phyloP scores from a whole-genome alignment of 2,113 vertebrate species.

The rat (Rattus norvegicus) region DNA sequence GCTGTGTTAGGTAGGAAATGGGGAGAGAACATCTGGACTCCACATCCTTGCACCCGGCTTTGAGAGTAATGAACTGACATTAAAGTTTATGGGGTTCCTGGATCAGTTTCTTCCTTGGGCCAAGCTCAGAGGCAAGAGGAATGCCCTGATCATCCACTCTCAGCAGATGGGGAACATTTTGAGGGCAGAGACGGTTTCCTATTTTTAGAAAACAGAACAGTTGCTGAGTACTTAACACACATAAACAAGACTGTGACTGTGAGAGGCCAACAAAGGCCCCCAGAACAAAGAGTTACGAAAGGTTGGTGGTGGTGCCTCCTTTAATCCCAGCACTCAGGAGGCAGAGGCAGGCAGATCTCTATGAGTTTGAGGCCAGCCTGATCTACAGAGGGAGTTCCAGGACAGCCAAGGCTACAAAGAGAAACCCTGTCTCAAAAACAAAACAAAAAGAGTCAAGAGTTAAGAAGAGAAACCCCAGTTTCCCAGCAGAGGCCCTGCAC shows the following conservation, averaged over 20 bases:
- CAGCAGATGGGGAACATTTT: background rate
- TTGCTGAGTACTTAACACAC: background rate
- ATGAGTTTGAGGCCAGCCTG: background rate
- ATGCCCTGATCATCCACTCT: background rate
- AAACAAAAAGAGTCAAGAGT: background rate
- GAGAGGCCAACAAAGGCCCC: background rate
- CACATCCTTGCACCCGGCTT: background rate
- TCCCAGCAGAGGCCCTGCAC: background rate
- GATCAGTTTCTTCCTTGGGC: background rate
- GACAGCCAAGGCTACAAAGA: background rate
- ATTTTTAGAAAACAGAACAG: conserved; percentile 35
- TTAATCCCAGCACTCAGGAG: background rate
- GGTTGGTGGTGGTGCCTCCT: background rate
- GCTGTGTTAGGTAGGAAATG: background rate
- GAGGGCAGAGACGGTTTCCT: background rate
- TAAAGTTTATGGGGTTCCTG: background rate
- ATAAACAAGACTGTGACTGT: background rate
- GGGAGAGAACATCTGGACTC: background rate
- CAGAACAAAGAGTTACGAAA: background rate
- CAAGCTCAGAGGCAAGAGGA: background rate
- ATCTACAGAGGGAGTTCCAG: background rate
- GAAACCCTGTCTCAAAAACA: background rate
- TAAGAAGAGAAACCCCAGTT: background rate
- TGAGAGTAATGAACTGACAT: background rate
- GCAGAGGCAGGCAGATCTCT: background rate